phyloP scores from a whole-genome alignment of 2,888 invertebrate genomes.

The Patella caerulea region DNA sequence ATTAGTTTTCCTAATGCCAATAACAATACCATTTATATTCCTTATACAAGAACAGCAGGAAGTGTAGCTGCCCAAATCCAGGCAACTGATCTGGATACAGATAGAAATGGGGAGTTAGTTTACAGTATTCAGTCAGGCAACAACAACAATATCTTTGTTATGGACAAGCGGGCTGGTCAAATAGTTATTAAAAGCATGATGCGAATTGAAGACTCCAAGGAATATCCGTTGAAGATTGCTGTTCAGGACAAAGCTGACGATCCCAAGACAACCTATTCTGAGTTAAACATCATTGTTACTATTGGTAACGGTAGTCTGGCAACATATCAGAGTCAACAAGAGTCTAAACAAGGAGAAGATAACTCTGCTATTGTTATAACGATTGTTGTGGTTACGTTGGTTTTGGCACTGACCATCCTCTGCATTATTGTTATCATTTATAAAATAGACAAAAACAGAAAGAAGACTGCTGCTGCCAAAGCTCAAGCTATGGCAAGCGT shows the following conservation, averaged over 20 bases:
- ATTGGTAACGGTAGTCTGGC: conserved; percentile 43
- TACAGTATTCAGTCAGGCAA: conserved; percentile 65
- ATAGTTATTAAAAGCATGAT: conserved; percentile 60
- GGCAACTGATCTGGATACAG: conserved; percentile 50
- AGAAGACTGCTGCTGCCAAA: neutral
- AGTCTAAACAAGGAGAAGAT: neutral
- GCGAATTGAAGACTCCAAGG: conserved; percentile 46
- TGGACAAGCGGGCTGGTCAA: conserved; percentile 71
- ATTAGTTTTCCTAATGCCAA: conserved; percentile 45
- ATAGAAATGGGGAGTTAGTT: conserved; percentile 51
- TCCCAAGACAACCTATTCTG: conserved; percentile 45
- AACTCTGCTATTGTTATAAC: conserved; percentile 7
- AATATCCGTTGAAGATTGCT: conserved; percentile 53
- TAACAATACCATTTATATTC: conserved; percentile 47
- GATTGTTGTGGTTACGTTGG: neutral
- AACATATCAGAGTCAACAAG: neutral
- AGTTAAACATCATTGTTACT: conserved; percentile 47
- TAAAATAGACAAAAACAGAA: neutral
- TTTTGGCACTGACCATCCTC: neutral
- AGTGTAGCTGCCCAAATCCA: conserved; percentile 41
- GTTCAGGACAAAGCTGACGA: conserved; percentile 54
- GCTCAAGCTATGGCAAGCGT: neutral
- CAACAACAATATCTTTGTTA: conserved; percentile 70
- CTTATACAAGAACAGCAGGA: conserved; percentile 40
- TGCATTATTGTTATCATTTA: neutral